Evolutionary conservation across 2,797 vertebrate genomes (phyloP).

Genomic region (Argyrosomus regius): DNA sequence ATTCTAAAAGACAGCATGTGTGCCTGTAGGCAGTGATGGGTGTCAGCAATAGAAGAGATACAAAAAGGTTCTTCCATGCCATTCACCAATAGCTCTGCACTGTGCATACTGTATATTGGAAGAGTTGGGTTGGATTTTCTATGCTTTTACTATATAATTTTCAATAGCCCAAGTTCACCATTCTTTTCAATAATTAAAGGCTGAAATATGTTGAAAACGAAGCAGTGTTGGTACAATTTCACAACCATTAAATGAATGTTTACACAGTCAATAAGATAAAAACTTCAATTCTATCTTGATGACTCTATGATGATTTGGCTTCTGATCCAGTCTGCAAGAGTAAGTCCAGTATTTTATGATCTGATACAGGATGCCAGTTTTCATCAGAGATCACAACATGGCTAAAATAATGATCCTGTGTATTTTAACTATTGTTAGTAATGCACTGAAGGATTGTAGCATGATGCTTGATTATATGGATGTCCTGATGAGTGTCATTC

Average conservation of each 20-base stretch:
- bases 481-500: not conserved
- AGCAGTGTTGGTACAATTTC: not conserved
- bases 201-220: not conserved
- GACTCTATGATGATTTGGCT: not conserved
- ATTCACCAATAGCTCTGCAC: not conserved
- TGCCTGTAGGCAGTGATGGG: not conserved
- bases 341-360: not conserved
- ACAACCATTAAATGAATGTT: not conserved
- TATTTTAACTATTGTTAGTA: not conserved
- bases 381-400: not conserved
- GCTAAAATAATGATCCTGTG: not conserved
- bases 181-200: not conserved
- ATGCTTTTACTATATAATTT: not conserved
- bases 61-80: not conserved
- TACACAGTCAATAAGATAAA: not conserved
- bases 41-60: not conserved
- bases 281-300: too few relatives aligned
- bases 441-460: too few relatives aligned
- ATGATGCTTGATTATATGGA: too few relatives aligned
- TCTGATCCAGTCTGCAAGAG: not conserved
- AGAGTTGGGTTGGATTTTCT: not conserved
- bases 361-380: not conserved
- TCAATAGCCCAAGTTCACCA: not conserved
- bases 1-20: slow-evolving; percentile 10
- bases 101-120: not conserved